Conservation (phyloP, 2,888 invertebrate genomes). For the Lordiphosa andalusiaca region DNA sequence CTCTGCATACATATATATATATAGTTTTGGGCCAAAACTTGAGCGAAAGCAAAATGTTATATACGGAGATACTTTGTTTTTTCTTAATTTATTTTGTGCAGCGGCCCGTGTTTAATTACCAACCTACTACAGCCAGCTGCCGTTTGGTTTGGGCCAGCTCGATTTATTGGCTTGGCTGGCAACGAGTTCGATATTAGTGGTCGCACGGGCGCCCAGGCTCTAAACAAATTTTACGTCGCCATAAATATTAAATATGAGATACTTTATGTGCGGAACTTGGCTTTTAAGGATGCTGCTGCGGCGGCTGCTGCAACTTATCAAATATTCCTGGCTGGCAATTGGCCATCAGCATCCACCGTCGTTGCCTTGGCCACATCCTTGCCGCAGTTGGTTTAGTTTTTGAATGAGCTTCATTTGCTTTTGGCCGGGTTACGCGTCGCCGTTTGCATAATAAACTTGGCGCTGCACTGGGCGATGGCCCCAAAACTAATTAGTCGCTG, state of each 20-base stretch:
- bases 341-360: conserved; percentile 57
- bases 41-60: conserved; percentile 45
- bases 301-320: conserved; percentile 62
- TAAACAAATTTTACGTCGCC: conserved; percentile 43
- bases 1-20: no score
- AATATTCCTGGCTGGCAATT: conserved; percentile 72
- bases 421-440: conserved; percentile 47
- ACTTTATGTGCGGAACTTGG: conserved; percentile 57
- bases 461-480: conserved; percentile 44
- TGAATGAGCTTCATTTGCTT: conserved; percentile 76
- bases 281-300: conserved; percentile 21
- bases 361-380: conserved; percentile 73
- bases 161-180: conserved; percentile 66
- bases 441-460: conserved; percentile 75
- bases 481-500: conserved; percentile 69
- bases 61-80: conserved; percentile 51
- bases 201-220: conserved; percentile 31
- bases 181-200: conserved; percentile 65
- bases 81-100: conserved; percentile 76
- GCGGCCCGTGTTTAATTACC: conserved; percentile 70
- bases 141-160: conserved; percentile 34
- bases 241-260: conserved; percentile 78
- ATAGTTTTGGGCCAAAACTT: conserved; percentile 46
- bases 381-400: conserved; percentile 45
- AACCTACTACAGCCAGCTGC: conserved; percentile 47